A percentile compares a stretch with the other conserved stretches of the same genome.
Conservation (phyloP, 2,113 vertebrate genomes). For the Psilopogon haemacephalus region DNA sequence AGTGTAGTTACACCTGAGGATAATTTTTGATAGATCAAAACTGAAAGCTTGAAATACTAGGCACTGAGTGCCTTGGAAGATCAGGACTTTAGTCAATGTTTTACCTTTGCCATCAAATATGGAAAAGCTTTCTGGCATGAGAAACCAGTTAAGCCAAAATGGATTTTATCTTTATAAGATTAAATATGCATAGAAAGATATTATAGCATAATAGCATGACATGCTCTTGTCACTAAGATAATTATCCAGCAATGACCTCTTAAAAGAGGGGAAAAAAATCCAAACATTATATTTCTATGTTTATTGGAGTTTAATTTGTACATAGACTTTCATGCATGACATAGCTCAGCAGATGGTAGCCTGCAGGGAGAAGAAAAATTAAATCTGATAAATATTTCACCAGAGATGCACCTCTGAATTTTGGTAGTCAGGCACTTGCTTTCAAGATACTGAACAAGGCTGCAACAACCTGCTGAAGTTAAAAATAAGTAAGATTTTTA, state of each 20-base stretch:
- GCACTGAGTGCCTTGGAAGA: not conserved
- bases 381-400: not conserved
- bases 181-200: not conserved
- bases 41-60: not conserved
- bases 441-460: not conserved
- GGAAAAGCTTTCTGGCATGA: not conserved
- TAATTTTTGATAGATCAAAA: not conserved
- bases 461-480: not conserved
- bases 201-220: not conserved
- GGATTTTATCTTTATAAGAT: not conserved
- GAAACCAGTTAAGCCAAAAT: not conserved
- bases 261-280: not conserved
- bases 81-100: not conserved
- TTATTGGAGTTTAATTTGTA: not conserved
- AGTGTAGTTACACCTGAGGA: not conserved
- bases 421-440: not conserved
- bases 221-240: not conserved
- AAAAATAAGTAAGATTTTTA: not conserved
- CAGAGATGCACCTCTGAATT: not conserved
- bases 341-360: conserved; percentile 30
- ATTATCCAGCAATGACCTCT: not conserved
- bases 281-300: not conserved
- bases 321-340: not conserved
- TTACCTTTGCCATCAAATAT: not conserved
- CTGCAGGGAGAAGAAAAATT: not conserved